Conservation (phyloP, 2,113 vertebrate species). For the Callopanchax toddi region DNA sequence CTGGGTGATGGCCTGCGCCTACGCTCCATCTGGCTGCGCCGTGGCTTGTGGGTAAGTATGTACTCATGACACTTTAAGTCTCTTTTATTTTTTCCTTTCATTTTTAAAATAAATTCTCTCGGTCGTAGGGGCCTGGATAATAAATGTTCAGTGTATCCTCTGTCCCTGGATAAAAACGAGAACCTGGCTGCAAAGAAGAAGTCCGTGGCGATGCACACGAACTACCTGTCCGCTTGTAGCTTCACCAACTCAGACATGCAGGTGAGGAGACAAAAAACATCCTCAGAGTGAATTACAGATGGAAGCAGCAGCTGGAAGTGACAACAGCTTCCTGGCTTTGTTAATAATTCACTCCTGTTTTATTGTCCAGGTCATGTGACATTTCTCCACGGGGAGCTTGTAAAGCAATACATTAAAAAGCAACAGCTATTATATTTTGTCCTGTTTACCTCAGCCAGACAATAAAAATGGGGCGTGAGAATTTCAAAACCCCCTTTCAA, state of each 20-base stretch:
- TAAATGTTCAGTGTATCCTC: slow-evolving; percentile 98
- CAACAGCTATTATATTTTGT: too few relatives aligned
- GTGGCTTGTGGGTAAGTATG: slow-evolving; percentile 95
- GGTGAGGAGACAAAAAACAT: slow-evolving; percentile 73
- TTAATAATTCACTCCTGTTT: slow-evolving; percentile 57
- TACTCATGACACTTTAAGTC: neutral
- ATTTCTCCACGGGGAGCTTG: too few relatives aligned
- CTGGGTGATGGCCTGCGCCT: slow-evolving; percentile 99
- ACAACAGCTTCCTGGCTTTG: slow-evolving; percentile 6
- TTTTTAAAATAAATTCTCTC: slow-evolving; percentile 13
- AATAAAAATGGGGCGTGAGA: too few relatives aligned
- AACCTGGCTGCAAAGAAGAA: slow-evolving; percentile 99
- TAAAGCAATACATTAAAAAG: too few relatives aligned
- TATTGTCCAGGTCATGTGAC: slow-evolving; percentile 51
- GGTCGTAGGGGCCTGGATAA: slow-evolving; percentile 91
- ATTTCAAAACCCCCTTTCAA: too few relatives aligned
- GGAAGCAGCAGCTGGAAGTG: neutral
- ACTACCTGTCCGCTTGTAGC: slow-evolving; percentile 98
- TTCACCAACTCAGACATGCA: slow-evolving; percentile 99
- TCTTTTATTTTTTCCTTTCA: neutral
- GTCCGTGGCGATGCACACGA: slow-evolving; percentile 98
- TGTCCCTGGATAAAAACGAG: slow-evolving; percentile 98
- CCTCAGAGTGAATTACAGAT: neutral
- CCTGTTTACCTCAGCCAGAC: too few relatives aligned
- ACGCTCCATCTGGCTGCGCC: slow-evolving; percentile 95